Base-by-base conservation (phyloP, 2,797 vertebrate species). In the Apogon talboti region DNA sequence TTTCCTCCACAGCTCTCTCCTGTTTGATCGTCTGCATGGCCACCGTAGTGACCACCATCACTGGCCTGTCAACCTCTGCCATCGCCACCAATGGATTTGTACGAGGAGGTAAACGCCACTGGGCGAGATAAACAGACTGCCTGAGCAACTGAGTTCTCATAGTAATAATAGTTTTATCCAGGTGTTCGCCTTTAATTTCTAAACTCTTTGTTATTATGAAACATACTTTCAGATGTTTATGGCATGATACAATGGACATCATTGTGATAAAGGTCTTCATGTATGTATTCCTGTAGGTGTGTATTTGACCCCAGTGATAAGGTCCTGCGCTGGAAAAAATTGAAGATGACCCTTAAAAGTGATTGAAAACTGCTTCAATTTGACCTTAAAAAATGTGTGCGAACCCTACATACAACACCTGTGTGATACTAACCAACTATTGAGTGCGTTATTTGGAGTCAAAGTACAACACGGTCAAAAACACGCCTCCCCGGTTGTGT, bases 71-170 rank as follows among this genome's bases (percentile, higher is more conserved):
- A 61, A 99, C 98, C 6, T 98, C 98, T 44, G 97, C 98, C 64
- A 99, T 99, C 78, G 97, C 98, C 19, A 99, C 98, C 76, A 99
- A 99, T 51, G 97, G 98, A n/a, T 99, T 98, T 85, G 96, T 99
- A 57, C 94, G 96, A 94, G 98, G 98, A 97, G 98, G 98, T 99
- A 96, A 81, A 48, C 21, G 10, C 45, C 6, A 12, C 9, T 18
- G 55, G 37, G 14, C 8, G 19, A 48, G 1, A 11, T 13, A 41
- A 15, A 18, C 21, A 55, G 41, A 24, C 24, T 18, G 18, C 18
- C 13, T 30, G 18, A 47, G 52, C 30, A 24, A 48, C 33, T 11
- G 10, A 40, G 46, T 9, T 49, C 33, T 63, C 12, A n/a, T n/a
- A 30, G 21, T 28, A 28, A 28, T 28, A 28, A 5, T 28, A 28